phyloP scores from a whole-genome alignment of 2,113 vertebrate genomes.

The Sciurus niger region DNA sequence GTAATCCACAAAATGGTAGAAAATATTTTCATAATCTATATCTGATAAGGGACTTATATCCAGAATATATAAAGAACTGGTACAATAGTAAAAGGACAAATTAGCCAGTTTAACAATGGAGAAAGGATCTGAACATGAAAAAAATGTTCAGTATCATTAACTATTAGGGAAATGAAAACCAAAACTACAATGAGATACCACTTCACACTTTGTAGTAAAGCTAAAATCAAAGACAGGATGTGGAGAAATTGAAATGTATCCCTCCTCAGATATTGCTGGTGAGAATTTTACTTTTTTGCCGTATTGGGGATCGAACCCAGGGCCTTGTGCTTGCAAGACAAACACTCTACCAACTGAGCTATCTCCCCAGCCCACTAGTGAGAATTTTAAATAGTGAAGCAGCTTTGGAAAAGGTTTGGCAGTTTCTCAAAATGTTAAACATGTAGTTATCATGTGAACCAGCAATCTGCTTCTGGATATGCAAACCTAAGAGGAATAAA shows the following conservation, averaged over 20 bases:
- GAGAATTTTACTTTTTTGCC: background rate
- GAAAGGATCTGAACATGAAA: background rate
- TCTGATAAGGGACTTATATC: background rate
- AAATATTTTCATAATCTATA: background rate
- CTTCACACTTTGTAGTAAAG: background rate
- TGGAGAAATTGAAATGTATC: background rate
- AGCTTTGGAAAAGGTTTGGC: background rate
- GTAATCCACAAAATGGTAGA: background rate
- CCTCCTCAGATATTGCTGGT: background rate
- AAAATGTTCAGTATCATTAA: background rate
- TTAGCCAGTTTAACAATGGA: conserved; percentile 24
- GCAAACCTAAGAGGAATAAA: background rate
- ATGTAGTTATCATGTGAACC: background rate
- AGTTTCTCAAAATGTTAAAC: background rate
- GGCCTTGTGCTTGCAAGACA: no score
- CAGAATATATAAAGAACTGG: background rate
- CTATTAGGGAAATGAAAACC: background rate
- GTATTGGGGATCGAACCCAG: no score
- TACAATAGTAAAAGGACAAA: conserved; percentile 15
- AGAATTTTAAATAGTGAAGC: conserved; percentile 7
- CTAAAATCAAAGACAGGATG: background rate
- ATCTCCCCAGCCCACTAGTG: background rate
- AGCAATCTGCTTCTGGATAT: background rate
- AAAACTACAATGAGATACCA: background rate
- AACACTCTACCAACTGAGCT: no score